Percentiles rank a stretch among this genome's conserved stretches.
Evolutionary conservation across 2,113 vertebrate genomes (phyloP).

Genomic region (Platanista minor): DNA sequence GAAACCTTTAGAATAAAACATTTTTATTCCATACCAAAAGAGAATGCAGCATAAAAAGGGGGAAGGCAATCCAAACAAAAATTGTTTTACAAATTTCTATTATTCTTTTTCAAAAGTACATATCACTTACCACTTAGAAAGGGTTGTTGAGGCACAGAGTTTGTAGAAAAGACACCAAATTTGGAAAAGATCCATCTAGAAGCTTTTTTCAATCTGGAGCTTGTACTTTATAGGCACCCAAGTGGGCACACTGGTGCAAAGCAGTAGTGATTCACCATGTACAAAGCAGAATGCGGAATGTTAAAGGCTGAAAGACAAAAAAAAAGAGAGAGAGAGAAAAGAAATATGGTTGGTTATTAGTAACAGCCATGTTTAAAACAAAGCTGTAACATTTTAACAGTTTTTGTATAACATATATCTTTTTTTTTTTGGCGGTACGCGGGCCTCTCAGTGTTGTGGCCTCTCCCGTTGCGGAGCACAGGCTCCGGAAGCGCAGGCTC

Average conservation of each 20-base stretch:
- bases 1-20: not conserved
- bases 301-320: slow-evolving; percentile 53
- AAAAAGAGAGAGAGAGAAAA: not conserved
- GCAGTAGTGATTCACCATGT: not conserved
- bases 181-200: slow-evolving; percentile 77
- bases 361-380: not conserved
- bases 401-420: not conserved
- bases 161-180: slow-evolving; percentile 47
- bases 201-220: slow-evolving; percentile 45
- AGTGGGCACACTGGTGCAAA: slow-evolving; percentile 45
- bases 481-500: too few relatives aligned
- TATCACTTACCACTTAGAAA: slow-evolving; percentile 81
- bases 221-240: slow-evolving; percentile 53
- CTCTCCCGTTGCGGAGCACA: too few relatives aligned
- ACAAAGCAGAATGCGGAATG: slow-evolving; percentile 38
- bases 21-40: not conserved
- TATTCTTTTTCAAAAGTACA: not conserved
- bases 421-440: too few relatives aligned
- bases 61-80: not conserved
- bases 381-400: not conserved
- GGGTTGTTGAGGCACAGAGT: slow-evolving; percentile 68
- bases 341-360: not conserved
- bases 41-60: not conserved
- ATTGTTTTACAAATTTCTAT: not conserved
- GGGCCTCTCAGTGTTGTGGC: too few relatives aligned